phyloP scores from a whole-genome alignment of 1,140 invertebrate species.

The Cydia amplana region DNA sequence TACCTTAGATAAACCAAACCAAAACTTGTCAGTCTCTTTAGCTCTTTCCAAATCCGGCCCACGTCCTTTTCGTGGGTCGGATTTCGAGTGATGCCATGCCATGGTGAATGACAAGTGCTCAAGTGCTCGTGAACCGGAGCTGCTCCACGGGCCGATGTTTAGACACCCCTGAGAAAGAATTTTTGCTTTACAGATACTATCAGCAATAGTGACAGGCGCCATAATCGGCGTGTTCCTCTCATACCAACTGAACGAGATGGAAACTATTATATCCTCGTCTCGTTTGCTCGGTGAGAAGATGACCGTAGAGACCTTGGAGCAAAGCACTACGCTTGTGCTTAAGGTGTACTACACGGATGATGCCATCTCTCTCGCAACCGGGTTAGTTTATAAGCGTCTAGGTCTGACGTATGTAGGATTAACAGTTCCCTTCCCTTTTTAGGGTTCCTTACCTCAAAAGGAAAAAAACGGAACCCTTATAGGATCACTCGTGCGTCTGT shows the following conservation, averaged over 20 bases:
- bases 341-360: slow-evolving; percentile 45
- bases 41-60: too few relatives aligned
- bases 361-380: slow-evolving; percentile 49
- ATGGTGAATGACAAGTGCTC: not conserved
- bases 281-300: slow-evolving; percentile 53
- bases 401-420: too few relatives aligned
- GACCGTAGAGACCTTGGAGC: slow-evolving; percentile 51
- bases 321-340: slow-evolving; percentile 56
- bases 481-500: too few relatives aligned
- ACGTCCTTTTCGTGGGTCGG: too few relatives aligned
- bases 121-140: not conserved
- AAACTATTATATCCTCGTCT: slow-evolving; percentile 39
- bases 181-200: slow-evolving; percentile 46
- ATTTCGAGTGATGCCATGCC: too few relatives aligned
- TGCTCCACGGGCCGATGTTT: too few relatives aligned
- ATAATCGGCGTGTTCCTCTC: slow-evolving; percentile 57
- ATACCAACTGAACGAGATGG: slow-evolving; percentile 45
- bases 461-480: too few relatives aligned
- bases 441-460: too few relatives aligned
- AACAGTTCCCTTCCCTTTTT: too few relatives aligned
- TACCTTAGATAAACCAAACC: too few relatives aligned
- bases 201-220: slow-evolving; percentile 50
- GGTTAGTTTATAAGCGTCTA: slow-evolving; percentile 47
- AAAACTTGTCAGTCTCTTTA: too few relatives aligned
- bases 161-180: slow-evolving; percentile 1